Percentiles rank a stretch among this genome's conserved stretches.
phyloP scores from a whole-genome alignment of 2,888 invertebrate species.

The Nephrotoma guestfalica region DNA sequence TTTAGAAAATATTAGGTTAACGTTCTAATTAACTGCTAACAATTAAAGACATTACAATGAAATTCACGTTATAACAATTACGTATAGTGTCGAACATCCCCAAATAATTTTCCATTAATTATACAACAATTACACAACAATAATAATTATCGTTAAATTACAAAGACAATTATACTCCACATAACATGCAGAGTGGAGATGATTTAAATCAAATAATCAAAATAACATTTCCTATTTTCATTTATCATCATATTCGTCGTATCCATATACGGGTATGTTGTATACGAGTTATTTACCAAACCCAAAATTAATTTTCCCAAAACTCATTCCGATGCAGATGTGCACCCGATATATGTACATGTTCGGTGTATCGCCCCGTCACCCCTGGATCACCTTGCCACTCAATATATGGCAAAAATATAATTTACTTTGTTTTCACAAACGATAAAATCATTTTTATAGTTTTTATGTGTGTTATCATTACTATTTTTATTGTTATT shows the following conservation, averaged over 20 bases:
- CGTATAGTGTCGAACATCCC: neutral
- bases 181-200: neutral
- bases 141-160: neutral
- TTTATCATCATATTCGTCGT: neutral
- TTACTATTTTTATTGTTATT: neutral
- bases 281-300: neutral
- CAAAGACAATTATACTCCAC: neutral
- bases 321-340: neutral
- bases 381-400: neutral
- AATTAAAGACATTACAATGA: neutral
- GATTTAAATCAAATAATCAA: neutral
- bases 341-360: neutral
- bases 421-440: neutral
- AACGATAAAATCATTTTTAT: neutral
- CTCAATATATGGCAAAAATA: neutral
- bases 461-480: neutral
- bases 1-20: neutral
- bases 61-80: neutral
- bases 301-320: neutral
- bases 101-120: neutral
- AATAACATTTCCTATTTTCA: neutral
- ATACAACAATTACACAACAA: neutral
- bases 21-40: neutral
- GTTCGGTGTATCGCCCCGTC: neutral
- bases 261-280: fast-evolving